Conservation (phyloP, 2,888 invertebrate species). For the Ethmia dodecea region DNA sequence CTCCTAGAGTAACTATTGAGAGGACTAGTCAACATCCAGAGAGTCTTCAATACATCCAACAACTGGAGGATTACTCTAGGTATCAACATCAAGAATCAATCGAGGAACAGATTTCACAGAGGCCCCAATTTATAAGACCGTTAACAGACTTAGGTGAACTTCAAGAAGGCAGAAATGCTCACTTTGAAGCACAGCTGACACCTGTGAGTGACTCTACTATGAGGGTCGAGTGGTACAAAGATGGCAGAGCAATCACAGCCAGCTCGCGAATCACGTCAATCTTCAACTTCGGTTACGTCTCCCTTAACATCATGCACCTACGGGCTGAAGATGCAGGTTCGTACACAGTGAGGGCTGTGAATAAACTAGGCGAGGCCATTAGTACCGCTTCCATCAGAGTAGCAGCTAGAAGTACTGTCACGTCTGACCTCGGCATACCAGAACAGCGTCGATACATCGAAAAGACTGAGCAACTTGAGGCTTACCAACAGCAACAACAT, state of each 20-base stretch:
- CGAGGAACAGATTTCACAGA: slow-evolving; percentile 88
- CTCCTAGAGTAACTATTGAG: slow-evolving; percentile 90
- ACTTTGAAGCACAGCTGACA: slow-evolving; percentile 94
- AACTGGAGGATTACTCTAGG: slow-evolving; percentile 92
- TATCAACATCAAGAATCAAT: slow-evolving; percentile 91
- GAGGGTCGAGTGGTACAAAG: slow-evolving; percentile 97
- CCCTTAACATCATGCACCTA: slow-evolving; percentile 98
- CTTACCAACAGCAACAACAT: slow-evolving; percentile 89
- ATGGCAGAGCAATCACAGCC: slow-evolving; percentile 95
- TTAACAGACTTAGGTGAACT: slow-evolving; percentile 91
- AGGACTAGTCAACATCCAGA: slow-evolving; percentile 93
- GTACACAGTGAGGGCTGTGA: slow-evolving; percentile 94
- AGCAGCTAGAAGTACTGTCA: slow-evolving; percentile 88
- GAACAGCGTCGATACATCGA: slow-evolving; percentile 95
- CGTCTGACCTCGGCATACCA: slow-evolving; percentile 91
- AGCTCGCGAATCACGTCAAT: slow-evolving; percentile 98
- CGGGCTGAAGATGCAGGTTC: slow-evolving; percentile 98
- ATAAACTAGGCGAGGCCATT: slow-evolving; percentile 93
- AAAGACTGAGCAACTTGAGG: slow-evolving; percentile 93
- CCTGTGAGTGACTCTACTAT: slow-evolving; percentile 95
- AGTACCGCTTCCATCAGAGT: slow-evolving; percentile 88
- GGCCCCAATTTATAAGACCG: slow-evolving; percentile 92
- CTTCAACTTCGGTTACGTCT: slow-evolving; percentile 99
- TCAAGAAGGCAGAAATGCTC: slow-evolving; percentile 93
- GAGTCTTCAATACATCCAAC: slow-evolving; percentile 92